These are phyloP conservation scores for Drosophila sturtevanti DNA, from an alignment of 1,140 invertebrate genomes.

Conservation along the genomic window DNA sequence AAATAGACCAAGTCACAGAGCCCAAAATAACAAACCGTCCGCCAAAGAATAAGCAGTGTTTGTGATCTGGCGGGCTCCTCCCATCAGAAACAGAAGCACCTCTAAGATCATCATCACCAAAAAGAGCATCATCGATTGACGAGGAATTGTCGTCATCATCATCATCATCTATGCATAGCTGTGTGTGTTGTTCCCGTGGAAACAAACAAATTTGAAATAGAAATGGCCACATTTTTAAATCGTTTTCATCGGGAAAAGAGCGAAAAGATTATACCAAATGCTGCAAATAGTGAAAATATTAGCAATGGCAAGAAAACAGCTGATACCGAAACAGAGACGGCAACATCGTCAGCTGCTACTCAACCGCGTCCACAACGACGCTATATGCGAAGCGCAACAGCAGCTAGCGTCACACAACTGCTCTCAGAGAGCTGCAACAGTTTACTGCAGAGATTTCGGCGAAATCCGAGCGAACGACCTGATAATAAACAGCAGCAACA, in stretches of 20 bases:
- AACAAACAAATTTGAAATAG: conserved; percentile 31
- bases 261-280: conserved; percentile 72
- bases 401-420: conserved; percentile 91
- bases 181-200: conserved; percentile 6
- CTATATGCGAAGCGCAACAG: conserved; percentile 89
- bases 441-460: conserved; percentile 89
- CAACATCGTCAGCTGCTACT: conserved; percentile 24
- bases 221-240: conserved; percentile 80
- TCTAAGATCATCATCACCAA: not conserved
- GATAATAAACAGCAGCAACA: conserved; percentile 71
- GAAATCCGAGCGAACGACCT: conserved; percentile 87
- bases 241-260: conserved; percentile 82
- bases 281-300: conserved; percentile 44
- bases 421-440: conserved; percentile 92
- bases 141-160: conserved; percentile 53
- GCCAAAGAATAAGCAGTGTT: conserved; percentile 14
- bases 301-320: conserved; percentile 57
- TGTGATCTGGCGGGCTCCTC: not conserved
- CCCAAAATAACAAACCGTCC: conserved; percentile 14
- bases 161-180: too few relatives aligned
- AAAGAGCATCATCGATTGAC: conserved; percentile 21
- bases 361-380: conserved; percentile 85
- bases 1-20: conserved; percentile 59
- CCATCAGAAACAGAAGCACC: not conserved
- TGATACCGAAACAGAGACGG: conserved; percentile 39